Evolutionary conservation across 1,140 invertebrate genomes (phyloP).

Genomic region (Pseudoatta argentina): DNA sequence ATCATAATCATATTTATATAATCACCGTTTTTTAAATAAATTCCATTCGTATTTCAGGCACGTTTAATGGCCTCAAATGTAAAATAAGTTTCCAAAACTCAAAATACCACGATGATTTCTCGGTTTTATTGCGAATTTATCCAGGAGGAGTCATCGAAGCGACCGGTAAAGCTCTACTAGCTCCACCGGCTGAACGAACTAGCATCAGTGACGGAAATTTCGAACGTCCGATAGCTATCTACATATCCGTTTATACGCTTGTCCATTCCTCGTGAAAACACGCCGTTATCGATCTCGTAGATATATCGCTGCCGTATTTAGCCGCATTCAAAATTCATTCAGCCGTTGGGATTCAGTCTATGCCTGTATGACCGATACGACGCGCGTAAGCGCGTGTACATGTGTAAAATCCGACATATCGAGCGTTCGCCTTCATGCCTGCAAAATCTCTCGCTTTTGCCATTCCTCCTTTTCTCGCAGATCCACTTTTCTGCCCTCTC

Average conservation of each 20-base stretch:
- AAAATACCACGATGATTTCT: neutral
- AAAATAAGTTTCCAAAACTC: neutral
- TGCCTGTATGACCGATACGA: constrained; percentile 33
- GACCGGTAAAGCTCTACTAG: neutral
- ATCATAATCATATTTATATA: neutral
- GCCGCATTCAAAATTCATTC: constrained; percentile 49
- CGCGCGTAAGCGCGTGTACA: neutral
- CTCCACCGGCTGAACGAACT: neutral
- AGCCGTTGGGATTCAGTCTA: neutral
- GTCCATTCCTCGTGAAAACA: constrained; percentile 58
- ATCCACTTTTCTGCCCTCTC: neutral
- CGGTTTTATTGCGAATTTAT: constrained; percentile 10
- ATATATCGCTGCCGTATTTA: constrained; percentile 51
- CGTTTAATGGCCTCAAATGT: neutral
- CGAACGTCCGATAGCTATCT: constrained; percentile 52
- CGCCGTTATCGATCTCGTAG: constrained; percentile 44
- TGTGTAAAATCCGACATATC: constrained; percentile 24
- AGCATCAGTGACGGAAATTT: constrained; percentile 38
- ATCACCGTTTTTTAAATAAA: neutral
- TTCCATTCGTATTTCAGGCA: neutral
- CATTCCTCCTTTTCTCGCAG: constrained; percentile 1
- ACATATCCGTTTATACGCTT: constrained; percentile 50
- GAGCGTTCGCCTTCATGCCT: neutral
- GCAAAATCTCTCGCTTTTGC: constrained; percentile 41
- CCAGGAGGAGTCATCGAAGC: constrained; percentile 1